phyloP scores from a whole-genome alignment of 2,113 vertebrate genomes.

The Trichomycterus rosablanca region DNA sequence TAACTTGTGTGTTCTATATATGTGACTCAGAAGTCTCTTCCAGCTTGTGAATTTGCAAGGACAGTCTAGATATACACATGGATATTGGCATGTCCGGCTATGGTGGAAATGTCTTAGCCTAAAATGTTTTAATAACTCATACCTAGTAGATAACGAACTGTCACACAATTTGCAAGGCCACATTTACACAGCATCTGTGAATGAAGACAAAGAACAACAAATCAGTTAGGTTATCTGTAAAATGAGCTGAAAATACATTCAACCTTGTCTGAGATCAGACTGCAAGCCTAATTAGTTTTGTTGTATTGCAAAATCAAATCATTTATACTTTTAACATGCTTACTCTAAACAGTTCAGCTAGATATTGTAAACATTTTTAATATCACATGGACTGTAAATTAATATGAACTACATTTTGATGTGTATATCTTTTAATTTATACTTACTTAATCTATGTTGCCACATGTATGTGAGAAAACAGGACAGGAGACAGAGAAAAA shows the following conservation, averaged over 20 bases:
- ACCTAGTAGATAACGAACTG: not conserved
- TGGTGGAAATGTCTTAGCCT: constrained; percentile 18
- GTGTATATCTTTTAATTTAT: too few relatives aligned
- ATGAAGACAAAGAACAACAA: not conserved
- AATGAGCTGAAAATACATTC: constrained; percentile 14
- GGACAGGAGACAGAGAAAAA: not conserved
- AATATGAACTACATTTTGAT: constrained; percentile 3
- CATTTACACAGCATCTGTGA: constrained; percentile 14
- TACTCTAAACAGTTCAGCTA: not conserved
- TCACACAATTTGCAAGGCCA: constrained; percentile 19
- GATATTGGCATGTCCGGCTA: constrained; percentile 8
- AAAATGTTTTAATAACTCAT: too few relatives aligned
- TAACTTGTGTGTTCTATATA: constrained; percentile 12
- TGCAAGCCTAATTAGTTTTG: too few relatives aligned
- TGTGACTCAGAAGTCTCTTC: constrained; percentile 14
- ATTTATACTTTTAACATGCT: too few relatives aligned
- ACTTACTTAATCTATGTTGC: too few relatives aligned
- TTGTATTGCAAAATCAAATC: not conserved
- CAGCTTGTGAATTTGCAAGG: constrained; percentile 23
- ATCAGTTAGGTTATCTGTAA: constrained; percentile 18
- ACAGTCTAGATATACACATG: constrained; percentile 14
- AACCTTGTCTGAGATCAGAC: too few relatives aligned
- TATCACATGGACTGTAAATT: not conserved
- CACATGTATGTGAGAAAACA: too few relatives aligned
- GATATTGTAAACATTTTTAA: constrained; percentile 3